Evolutionary conservation across 1,140 invertebrate genomes (phyloP), one percentile per base, ranked within the genome.

Genomic region (Proctacanthus coquilletti): DNA sequence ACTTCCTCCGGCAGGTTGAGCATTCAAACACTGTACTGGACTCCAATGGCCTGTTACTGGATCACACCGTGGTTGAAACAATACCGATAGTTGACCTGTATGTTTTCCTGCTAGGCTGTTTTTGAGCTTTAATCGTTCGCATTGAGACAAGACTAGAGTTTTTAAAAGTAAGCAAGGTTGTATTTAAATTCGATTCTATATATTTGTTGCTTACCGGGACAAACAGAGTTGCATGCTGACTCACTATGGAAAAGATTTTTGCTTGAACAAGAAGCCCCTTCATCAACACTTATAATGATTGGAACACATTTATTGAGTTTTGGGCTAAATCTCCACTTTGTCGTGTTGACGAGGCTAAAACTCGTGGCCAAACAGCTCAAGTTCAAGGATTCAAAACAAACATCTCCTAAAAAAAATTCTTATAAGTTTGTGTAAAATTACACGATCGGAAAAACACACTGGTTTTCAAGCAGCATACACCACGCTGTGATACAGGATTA

Each of bases 241-340:
- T 83, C 75, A 23, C 74, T 81, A 21, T 81, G 74, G 68, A 94
- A 95, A 47, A 86, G 81, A 60, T 94, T 95, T 49, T 85, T 77
- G 50, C 87, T 91, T 31, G 83, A 78, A 25, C 78, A 77, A 43
- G 79, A 81, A 19, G 77, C 78, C 9, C n/a, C n/a, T n/a, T 44
- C 43, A 4, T 48, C 39, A 1, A 40, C 29, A 41, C 69, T 69
- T 48, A 79, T 83, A 0, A 59, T 58, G 46, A 84, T 75, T 13
- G 72, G 62, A 43, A 86, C 71, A 56, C 81, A 85, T 42, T 70
- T 69, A 48, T 88, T 87, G 13, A 66, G 69, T 44, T 74, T 73
- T 3, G 77, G 66, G 59, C 85, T 83, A 61, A 89, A 91, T 48
- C 74, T 75, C 70, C 78, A 89, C 17, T 78, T 64, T 1, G 72